Base-by-base conservation (phyloP, 1,140 invertebrate species). In the Lordiphosa mommai region DNA sequence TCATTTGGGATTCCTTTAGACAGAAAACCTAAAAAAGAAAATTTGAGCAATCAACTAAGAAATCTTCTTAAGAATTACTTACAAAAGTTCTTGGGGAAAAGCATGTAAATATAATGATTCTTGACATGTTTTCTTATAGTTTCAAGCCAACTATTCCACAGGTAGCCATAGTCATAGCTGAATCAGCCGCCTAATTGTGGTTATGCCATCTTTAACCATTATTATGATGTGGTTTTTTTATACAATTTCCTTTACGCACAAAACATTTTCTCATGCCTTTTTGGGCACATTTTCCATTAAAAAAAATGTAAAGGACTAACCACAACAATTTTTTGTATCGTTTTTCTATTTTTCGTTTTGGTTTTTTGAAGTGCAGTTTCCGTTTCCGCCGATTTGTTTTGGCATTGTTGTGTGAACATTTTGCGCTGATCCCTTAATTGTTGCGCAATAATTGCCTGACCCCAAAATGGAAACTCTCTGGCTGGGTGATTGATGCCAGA, bases 361-460 rank as follows among this genome's bases (percentile, higher is more conserved):
- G 10, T 36, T 14, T 38, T 37, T 60, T 82, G 47, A 77, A 77
- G 71, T 72, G 71, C 65, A 46, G 61, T 86, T 86, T 86, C 82
- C 82, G 82, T 55, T 86, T 86, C 82, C 82, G 82, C 58, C 52
- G 52, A 23, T 40, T 65, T 82, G 80, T 84, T 82, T 84, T 82
- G 77, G 77, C 79, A 84, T 77, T 86, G 72, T 82, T 86, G 82
- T 86, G 82, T 86, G 80, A 86, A 80, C 50, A 65, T 70, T 72
- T 63, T 74, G 50, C 63, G 47, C 68, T 64, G 82, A 86, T 86
- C 82, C 82, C 65, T 72, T 86, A 86, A 86, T 86, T 69, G 47
- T 85, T 84, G 61, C 72, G 52, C 72, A 82, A 73, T 72, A 41
- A 59, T 52, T 53, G 38, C n/a, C 30, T 36, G 17, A 51, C 23